A percentile compares a stretch with the other conserved stretches of the same genome.
These are phyloP conservation scores for Edolisoma coerulescens DNA, from an alignment of 2,113 vertebrate species.

Conservation along the genomic window DNA sequence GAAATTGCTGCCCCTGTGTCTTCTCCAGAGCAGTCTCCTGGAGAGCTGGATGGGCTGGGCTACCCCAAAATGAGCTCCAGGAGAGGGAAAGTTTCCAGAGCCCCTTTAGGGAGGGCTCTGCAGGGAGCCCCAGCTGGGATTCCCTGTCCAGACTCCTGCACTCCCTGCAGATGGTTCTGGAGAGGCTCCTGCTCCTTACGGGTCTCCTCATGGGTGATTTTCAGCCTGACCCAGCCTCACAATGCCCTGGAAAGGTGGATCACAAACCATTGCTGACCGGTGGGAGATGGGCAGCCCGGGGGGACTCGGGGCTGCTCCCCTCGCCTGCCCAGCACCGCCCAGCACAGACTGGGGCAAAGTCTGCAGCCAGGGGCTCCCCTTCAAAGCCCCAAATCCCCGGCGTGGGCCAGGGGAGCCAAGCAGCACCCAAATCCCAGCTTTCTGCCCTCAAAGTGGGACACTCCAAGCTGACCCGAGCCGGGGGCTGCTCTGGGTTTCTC, in stretches of 20 bases:
- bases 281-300: neutral
- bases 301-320: neutral
- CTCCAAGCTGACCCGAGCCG: neutral
- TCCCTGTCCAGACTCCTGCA: neutral
- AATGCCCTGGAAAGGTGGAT: neutral
- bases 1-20: fast-evolving
- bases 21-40: neutral
- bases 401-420: neutral
- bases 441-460: neutral
- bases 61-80: neutral
- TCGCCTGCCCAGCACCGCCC: neutral
- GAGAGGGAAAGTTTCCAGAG: neutral
- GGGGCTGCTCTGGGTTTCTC: neutral
- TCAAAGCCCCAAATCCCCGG: neutral
- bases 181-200: neutral
- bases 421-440: neutral
- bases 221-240: neutral
- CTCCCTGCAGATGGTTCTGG: neutral
- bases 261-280: neutral
- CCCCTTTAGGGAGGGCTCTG: neutral
- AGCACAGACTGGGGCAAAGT: neutral
- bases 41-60: too few species aligned
- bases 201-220: neutral
- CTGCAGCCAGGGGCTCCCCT: neutral
- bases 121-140: neutral